Base-by-base conservation (phyloP, 2,888 invertebrate genomes). In the Oscheius sp. region DNA sequence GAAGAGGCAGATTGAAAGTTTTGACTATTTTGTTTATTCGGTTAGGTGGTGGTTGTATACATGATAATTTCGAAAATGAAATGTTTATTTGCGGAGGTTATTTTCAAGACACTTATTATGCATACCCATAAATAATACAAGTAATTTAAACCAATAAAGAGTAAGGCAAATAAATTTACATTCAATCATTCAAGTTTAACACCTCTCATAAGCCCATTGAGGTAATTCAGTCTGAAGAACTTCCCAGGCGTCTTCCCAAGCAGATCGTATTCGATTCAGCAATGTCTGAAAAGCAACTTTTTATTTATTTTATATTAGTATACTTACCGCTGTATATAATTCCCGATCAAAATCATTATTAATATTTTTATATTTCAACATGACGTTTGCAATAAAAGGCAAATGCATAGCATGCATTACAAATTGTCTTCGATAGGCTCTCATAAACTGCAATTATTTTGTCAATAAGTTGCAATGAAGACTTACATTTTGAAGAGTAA, bases 361-460 rank as follows among this genome's bases (percentile, higher is more conserved):
- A 0, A 74, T 66, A 5, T 73, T 69, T 34, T 72, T 73, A 4
- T 74, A 71, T 23, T 70, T 65, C 0, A 77, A 48, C 74, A 77
- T 75, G 17, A 77, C 73, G 17, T 71, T 74, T 8, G 58, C 61
- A n/a, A 77, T 74, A 65, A 77, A 77, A 27, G 77, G 77, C 3
- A 77, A 55, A 50, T 77, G 77, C 31, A 77, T 68, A 27, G 77
- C 73, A 29, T 77, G 74, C 17, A 72, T 72, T 39, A 77, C 67
- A 42, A 73, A 71, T 31, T 72, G 68, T 12, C 73, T 68, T 6
- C 69, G 63, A 46, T 77, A 77, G 4, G 74, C 74, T 37, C 69
- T 52, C 31, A 73, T 46, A 33, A 77, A 77, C 61, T 68, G 69
- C 8, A 65, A 67, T 23, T 15, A n/a, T 15, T 52, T 20, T 27